phyloP scores from a whole-genome alignment of 92 coral and sea anemone genomes.

The Parazoanthus swiftii region DNA sequence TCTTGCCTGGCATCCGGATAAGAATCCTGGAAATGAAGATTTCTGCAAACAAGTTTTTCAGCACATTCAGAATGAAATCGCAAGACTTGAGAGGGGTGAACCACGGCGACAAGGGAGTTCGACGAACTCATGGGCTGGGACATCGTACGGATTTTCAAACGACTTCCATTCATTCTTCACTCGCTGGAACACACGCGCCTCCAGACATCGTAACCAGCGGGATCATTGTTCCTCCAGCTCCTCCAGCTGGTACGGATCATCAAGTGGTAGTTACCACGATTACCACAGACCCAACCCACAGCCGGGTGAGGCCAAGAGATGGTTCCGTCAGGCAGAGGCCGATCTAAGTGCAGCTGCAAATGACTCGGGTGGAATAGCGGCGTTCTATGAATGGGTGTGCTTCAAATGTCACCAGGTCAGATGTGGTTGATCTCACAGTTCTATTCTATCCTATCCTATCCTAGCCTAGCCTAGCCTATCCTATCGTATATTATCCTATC shows the following conservation, averaged over 20 bases:
- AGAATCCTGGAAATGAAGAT: constrained; percentile 67
- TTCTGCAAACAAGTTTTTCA: constrained; percentile 70
- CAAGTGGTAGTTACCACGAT: constrained; percentile 6
- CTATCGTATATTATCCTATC: too few relatives aligned
- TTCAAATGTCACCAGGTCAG: constrained; percentile 84
- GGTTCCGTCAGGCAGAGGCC: constrained; percentile 78
- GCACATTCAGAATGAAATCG: constrained; percentile 61
- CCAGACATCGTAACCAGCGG: constrained; percentile 38
- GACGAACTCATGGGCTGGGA: background rate
- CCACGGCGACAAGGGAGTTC: background rate
- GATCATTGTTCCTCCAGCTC: background rate
- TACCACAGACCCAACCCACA: constrained; percentile 62
- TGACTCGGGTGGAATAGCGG: constrained; percentile 21
- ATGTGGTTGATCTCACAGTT: background rate
- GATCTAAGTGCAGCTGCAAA: constrained; percentile 62
- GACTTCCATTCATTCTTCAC: constrained; percentile 44
- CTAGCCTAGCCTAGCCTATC: too few relatives aligned
- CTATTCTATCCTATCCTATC: background rate
- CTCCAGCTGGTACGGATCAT: constrained; percentile 41
- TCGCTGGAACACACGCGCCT: constrained; percentile 51
- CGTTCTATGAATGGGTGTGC: constrained; percentile 74
- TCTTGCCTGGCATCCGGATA: constrained; percentile 78
- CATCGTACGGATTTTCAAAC: background rate
- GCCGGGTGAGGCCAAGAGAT: constrained; percentile 72
- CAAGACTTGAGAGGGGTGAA: constrained; percentile 56